Percentiles rank a stretch among this genome's conserved stretches.
These are phyloP conservation scores for Anabas testudineus DNA, from an alignment of 2,797 vertebrate species.

Conservation along the genomic window DNA sequence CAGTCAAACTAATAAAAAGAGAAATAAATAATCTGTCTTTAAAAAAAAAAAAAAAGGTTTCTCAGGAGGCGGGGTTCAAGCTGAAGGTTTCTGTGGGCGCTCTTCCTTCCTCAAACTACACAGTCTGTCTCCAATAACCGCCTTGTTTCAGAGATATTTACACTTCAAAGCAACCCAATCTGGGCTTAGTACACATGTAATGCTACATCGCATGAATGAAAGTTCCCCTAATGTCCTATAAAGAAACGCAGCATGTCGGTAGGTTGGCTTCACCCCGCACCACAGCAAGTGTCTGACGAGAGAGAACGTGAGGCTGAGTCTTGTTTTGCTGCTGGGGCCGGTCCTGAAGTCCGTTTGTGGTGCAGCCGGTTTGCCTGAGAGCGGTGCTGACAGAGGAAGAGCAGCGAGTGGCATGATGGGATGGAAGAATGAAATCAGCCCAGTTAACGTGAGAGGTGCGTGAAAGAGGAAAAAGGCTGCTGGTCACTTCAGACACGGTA, in stretches of 20 bases:
- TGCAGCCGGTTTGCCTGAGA: conserved; percentile 64
- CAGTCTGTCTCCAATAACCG: conserved; percentile 32
- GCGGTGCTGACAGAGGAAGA: conserved; percentile 62
- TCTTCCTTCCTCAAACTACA: conserved; percentile 34
- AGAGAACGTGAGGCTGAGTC: background rate
- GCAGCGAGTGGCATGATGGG: conserved; percentile 27
- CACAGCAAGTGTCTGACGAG: conserved; percentile 4
- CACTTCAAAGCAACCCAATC: conserved; percentile 87
- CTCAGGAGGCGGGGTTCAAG: conserved; percentile 46
- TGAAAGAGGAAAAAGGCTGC: conserved; percentile 18
- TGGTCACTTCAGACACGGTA: background rate
- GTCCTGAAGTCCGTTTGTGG: conserved; percentile 62
- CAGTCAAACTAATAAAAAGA: conserved; percentile 69
- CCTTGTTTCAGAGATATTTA: conserved; percentile 87
- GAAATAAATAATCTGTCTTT: conserved; percentile 82
- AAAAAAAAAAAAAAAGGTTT: conserved; percentile 67
- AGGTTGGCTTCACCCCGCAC: conserved; percentile 43
- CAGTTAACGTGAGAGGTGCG: background rate
- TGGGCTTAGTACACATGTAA: conserved; percentile 82
- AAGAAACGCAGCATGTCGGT: conserved; percentile 75
- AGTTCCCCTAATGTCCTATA: conserved; percentile 75
- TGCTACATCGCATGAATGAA: conserved; percentile 94
- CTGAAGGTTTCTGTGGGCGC: conserved; percentile 37
- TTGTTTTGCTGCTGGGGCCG: conserved; percentile 16
- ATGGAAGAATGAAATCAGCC: conserved; percentile 37